Percentiles rank a stretch among this genome's conserved stretches.
Evolutionary conservation across 1,140 invertebrate species (phyloP).

Genomic region (Procambarus clarkii): DNA sequence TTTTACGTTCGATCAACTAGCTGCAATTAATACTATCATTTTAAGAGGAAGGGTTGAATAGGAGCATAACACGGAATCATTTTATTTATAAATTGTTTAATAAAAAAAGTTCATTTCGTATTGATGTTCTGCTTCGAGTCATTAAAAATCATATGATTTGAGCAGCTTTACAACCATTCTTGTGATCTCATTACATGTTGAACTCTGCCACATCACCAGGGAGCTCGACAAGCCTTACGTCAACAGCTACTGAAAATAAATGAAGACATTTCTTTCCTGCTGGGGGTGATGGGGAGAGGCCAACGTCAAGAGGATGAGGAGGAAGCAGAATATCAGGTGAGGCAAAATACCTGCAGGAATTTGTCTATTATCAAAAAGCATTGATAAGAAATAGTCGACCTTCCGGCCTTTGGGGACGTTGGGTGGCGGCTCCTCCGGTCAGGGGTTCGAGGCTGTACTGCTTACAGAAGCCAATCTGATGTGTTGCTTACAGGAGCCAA

Average conservation of each 20-base stretch:
- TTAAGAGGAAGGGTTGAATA: too few relatives aligned
- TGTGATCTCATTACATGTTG: too few relatives aligned
- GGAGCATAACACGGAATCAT: too few relatives aligned
- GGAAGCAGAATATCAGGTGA: conserved; percentile 16
- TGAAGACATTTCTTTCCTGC: conserved; percentile 38
- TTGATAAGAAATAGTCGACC: background rate
- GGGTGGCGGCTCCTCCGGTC: too few relatives aligned
- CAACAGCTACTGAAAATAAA: conserved; percentile 11
- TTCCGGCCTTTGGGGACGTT: too few relatives aligned
- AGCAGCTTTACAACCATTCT: too few relatives aligned
- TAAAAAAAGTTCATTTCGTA: background rate
- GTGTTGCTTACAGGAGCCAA: too few relatives aligned
- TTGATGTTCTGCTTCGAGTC: background rate
- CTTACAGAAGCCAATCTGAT: too few relatives aligned
- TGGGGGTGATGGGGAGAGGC: conserved; percentile 45
- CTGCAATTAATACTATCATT: too few relatives aligned
- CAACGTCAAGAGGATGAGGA: conserved; percentile 1
- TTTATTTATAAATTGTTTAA: too few relatives aligned
- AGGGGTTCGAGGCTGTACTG: too few relatives aligned
- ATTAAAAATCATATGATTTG: background rate
- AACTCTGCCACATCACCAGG: conserved; percentile 7
- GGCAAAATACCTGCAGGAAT: background rate
- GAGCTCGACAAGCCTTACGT: conserved; percentile 34
- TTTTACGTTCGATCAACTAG: too few relatives aligned
- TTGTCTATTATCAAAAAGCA: background rate